These are phyloP conservation scores for Diplazon laetatorius DNA, from an alignment of 2,888 invertebrate genomes.

Conservation along the genomic window DNA sequence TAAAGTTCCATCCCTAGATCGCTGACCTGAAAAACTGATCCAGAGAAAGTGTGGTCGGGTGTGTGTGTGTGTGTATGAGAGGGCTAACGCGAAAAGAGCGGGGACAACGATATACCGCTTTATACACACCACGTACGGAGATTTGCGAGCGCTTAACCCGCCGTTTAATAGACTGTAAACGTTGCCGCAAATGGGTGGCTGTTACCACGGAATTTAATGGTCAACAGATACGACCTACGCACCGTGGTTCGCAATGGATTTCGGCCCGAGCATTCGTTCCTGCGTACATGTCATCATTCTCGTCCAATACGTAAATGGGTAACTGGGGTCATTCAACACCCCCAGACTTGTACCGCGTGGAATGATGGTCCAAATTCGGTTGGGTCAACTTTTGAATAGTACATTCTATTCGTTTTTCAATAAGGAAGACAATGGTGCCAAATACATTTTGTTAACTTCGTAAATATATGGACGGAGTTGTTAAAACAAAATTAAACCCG, in stretches of 20 bases:
- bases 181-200: conserved; percentile 69
- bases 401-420: background rate
- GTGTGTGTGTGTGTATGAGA: background rate
- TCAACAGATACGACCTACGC: conserved; percentile 71
- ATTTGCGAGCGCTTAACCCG: conserved; percentile 65
- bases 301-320: no score
- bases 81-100: conserved; percentile 41
- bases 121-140: conserved; percentile 53
- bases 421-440: background rate
- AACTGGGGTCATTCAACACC: no score
- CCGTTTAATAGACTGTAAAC: conserved; percentile 69
- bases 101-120: conserved; percentile 38
- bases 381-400: no score
- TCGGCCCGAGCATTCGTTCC: background rate
- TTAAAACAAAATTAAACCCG: no score
- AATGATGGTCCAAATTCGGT: no score
- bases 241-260: conserved; percentile 20
- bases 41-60: conserved; percentile 46
- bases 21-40: conserved; percentile 50
- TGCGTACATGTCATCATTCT: background rate
- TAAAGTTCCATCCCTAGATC: conserved; percentile 29
- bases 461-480: no score
- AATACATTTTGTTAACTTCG: no score
- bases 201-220: conserved; percentile 75
- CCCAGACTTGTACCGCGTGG: no score